A percentile compares a stretch with the other conserved stretches of the same genome.
Evolutionary conservation across 1,140 invertebrate species (phyloP).

Genomic region (Aethina tumida): DNA sequence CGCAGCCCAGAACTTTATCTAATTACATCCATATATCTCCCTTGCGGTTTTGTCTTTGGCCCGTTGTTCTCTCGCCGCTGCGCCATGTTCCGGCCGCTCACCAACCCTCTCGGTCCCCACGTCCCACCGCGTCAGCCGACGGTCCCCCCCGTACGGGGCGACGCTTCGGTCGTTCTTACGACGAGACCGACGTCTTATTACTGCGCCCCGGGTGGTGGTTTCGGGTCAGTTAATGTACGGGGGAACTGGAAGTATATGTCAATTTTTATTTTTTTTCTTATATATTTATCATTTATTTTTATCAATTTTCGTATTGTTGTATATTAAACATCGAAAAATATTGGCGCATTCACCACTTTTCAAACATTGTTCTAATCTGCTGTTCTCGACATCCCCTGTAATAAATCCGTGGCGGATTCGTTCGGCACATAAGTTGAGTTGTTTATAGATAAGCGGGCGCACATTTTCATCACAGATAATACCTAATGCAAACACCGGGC

Average conservation of each 20-base stretch:
- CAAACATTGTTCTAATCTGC: conserved; percentile 8
- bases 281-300: conserved; percentile 9
- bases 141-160: too few species aligned
- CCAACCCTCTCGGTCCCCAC: too few species aligned
- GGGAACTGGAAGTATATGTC: conserved; percentile 4
- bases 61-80: too few species aligned
- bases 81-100: too few species aligned
- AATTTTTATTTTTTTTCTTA: too few species aligned
- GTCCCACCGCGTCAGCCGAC: too few species aligned
- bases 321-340: conserved; percentile 3
- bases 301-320: conserved; percentile 1
- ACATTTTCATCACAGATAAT: conserved; percentile 35
- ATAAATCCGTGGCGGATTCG: conserved; percentile 1
- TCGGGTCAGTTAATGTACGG: conserved; percentile 1
- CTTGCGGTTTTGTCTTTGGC: conserved; percentile 26
- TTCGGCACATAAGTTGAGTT: conserved; percentile 11
- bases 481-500: conserved; percentile 30
- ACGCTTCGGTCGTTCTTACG: too few species aligned
- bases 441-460: conserved; percentile 29
- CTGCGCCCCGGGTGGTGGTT: neutral
- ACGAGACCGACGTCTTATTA: too few species aligned
- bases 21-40: conserved; percentile 29
- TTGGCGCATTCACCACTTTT: conserved; percentile 1
- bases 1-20: conserved; percentile 30
- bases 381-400: conserved; percentile 9